These are phyloP conservation scores for Dipodomys merriami DNA, from an alignment of 2,113 vertebrate species.

Conservation along the genomic window DNA sequence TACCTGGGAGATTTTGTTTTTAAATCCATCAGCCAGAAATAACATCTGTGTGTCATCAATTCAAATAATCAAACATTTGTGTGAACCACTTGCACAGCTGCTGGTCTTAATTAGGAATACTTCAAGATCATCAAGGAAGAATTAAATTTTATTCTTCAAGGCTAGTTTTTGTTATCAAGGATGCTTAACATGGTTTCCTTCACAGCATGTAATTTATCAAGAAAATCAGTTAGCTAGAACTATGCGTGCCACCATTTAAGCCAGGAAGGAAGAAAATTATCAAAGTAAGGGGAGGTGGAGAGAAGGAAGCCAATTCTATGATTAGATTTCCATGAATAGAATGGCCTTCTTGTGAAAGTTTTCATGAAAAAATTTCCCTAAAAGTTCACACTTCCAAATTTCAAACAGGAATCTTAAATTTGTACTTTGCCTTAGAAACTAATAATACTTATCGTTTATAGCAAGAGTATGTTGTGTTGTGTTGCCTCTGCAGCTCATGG, in stretches of 20 bases:
- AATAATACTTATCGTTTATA: neutral
- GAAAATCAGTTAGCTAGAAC: neutral
- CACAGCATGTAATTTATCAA: neutral
- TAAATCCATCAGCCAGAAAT: neutral
- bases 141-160: conserved; percentile 32
- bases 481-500: neutral
- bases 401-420: neutral
- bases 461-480: neutral
- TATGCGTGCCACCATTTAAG: too few species aligned
- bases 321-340: neutral
- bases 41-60: neutral
- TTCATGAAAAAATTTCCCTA: neutral
- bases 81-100: neutral
- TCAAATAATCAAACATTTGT: conserved; percentile 43
- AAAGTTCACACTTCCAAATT: neutral
- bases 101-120: conserved; percentile 37
- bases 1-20: neutral
- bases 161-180: neutral
- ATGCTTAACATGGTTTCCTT: conserved; percentile 18
- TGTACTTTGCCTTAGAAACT: neutral
- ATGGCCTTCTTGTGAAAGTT: neutral
- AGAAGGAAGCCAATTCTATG: neutral
- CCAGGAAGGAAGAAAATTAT: neutral
- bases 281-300: neutral
- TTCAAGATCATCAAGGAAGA: conserved; percentile 14